Evolutionary conservation across 2,113 vertebrate genomes (phyloP).

Genomic region (Entomyzon cyanotis): DNA sequence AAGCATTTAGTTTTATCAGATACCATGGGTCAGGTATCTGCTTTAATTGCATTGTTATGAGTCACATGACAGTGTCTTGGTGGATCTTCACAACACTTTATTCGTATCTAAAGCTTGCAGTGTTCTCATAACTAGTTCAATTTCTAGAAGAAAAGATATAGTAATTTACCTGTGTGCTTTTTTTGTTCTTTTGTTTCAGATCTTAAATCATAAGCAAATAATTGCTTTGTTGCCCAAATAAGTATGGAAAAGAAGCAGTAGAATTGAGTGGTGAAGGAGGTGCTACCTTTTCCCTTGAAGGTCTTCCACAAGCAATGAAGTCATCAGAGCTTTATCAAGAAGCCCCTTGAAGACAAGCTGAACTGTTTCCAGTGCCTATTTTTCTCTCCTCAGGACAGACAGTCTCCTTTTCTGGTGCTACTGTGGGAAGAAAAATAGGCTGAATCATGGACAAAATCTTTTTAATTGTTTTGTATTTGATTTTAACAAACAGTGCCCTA

Average conservation of each 20-base stretch:
- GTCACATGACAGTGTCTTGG: neutral
- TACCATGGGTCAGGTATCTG: neutral
- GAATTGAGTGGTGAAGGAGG: neutral
- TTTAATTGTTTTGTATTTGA: neutral
- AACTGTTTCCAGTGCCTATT: neutral
- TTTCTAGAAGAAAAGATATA: neutral
- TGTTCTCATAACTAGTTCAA: neutral
- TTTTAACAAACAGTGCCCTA: neutral
- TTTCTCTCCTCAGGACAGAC: neutral
- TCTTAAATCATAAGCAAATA: neutral
- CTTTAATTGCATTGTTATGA: neutral
- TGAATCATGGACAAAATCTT: neutral
- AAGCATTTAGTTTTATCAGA: neutral
- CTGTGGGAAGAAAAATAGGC: neutral
- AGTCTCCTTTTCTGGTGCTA: neutral
- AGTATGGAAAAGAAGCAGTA: neutral
- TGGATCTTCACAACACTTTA: neutral
- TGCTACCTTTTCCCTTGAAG: neutral
- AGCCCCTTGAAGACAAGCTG: neutral
- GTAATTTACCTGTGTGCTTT: neutral
- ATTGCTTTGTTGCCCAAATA: neutral
- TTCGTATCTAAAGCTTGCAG: neutral
- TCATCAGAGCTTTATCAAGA: neutral
- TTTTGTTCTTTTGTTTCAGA: neutral
- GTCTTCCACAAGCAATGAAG: neutral